Evolutionary conservation across 2,797 vertebrate species (phyloP).

Genomic region (Sebastes vulpes): DNA sequence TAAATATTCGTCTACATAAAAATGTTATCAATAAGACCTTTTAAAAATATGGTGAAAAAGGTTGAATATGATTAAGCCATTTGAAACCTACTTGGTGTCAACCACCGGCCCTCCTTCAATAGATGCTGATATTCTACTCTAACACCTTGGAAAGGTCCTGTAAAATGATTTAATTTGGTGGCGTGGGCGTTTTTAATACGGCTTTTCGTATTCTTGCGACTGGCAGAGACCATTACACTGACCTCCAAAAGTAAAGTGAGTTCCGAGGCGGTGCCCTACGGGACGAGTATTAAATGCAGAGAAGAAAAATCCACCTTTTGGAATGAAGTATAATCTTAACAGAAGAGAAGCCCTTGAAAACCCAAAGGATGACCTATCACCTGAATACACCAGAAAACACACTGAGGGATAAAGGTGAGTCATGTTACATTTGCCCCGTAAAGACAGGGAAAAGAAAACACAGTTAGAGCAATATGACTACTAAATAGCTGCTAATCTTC

Average conservation of each 20-base stretch:
- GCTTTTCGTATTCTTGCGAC: not conserved
- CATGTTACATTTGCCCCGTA: not conserved
- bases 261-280: not conserved
- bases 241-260: not conserved
- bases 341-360: not conserved
- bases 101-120: not conserved
- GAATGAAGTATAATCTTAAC: not conserved
- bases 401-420: not conserved
- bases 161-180: not conserved
- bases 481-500: slow-evolving; percentile 3
- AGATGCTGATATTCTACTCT: not conserved
- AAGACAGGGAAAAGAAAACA: not conserved
- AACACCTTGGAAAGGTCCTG: not conserved
- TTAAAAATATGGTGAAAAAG: not conserved
- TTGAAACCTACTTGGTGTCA: not conserved
- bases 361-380: not conserved
- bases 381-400: not conserved
- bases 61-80: not conserved
- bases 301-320: not conserved
- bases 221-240: not conserved
- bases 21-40: not conserved
- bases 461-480: not conserved
- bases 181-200: not conserved
- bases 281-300: not conserved
- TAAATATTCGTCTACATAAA: too few species aligned